These are phyloP conservation scores for Helicorthomorpha holstii DNA, from an alignment of 1,140 invertebrate species.

Conservation along the genomic window DNA sequence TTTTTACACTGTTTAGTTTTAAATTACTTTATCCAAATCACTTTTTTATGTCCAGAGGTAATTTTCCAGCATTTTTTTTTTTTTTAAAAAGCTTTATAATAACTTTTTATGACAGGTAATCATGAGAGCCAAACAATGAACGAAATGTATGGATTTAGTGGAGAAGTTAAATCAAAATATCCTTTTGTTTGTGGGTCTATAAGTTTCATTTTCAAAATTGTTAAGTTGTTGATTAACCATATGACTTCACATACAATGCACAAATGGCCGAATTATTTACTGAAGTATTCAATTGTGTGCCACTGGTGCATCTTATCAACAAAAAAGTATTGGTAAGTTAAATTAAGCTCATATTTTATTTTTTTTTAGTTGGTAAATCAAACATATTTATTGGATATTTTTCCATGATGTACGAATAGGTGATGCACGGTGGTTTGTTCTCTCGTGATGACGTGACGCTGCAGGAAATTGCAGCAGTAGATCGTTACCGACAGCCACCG, in stretches of 20 bases:
- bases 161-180: conserved; percentile 91
- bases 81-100: conserved; percentile 5
- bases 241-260: conserved; percentile 33
- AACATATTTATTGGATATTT: neutral
- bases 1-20: conserved; percentile 92
- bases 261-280: conserved; percentile 96
- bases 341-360: neutral
- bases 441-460: conserved; percentile 73
- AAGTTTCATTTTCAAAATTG: neutral
- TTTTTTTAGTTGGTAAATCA: neutral
- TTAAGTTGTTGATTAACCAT: neutral
- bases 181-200: conserved; percentile 16
- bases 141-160: conserved; percentile 98
- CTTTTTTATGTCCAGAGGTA: conserved; percentile 95
- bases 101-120: conserved; percentile 53
- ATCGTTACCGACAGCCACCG: conserved; percentile 89
- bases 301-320: conserved; percentile 90
- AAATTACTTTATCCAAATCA: conserved; percentile 93
- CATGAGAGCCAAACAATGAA: conserved; percentile 98
- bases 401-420: conserved; percentile 25
- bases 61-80: conserved; percentile 15
- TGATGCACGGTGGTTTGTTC: conserved; percentile 92
- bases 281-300: conserved; percentile 96
- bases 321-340: conserved; percentile 60
- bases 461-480: conserved; percentile 70